These are phyloP conservation scores for Iguana delicatissima DNA, from an alignment of 2,797 vertebrate genomes.

Conservation along the genomic window DNA sequence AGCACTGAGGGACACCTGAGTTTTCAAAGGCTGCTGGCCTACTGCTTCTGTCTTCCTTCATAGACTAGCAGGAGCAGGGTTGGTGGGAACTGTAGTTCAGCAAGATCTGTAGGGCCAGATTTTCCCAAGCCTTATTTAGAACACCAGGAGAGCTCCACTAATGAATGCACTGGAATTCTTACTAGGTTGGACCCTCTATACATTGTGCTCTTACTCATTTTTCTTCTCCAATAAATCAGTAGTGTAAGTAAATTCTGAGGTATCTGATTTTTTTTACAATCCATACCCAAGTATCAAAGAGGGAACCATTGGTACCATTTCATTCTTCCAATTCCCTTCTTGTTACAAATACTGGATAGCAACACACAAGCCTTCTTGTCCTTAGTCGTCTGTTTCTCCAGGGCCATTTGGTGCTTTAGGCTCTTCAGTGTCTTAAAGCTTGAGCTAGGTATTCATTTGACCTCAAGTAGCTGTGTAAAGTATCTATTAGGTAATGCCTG, in stretches of 20 bases:
- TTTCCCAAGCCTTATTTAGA: neutral
- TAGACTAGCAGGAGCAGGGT: too few relatives aligned
- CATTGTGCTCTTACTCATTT: conserved; percentile 11
- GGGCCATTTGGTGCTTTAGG: conserved; percentile 63
- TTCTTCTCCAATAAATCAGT: conserved; percentile 35
- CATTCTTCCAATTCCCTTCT: conserved; percentile 61
- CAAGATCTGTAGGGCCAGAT: too few relatives aligned
- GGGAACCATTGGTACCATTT: conserved; percentile 46
- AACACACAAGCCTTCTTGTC: conserved; percentile 50
- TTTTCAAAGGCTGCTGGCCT: too few relatives aligned
- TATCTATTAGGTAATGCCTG: conserved; percentile 76
- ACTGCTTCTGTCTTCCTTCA: too few relatives aligned
- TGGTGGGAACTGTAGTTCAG: too few relatives aligned
- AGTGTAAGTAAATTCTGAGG: conserved; percentile 49
- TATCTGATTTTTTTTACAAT: conserved; percentile 40
- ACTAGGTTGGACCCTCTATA: neutral
- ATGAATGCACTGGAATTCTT: neutral
- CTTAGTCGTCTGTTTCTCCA: conserved; percentile 65
- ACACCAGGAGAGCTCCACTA: neutral
- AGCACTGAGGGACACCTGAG: too few relatives aligned
- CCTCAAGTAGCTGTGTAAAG: conserved; percentile 63
- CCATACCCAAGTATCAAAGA: conserved; percentile 46
- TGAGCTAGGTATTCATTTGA: conserved; percentile 71
- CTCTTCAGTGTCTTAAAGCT: conserved; percentile 67
- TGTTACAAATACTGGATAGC: conserved; percentile 42